These are phyloP conservation scores for Labeo rohita DNA, from an alignment of 2,113 vertebrate species.

Conservation along the genomic window DNA sequence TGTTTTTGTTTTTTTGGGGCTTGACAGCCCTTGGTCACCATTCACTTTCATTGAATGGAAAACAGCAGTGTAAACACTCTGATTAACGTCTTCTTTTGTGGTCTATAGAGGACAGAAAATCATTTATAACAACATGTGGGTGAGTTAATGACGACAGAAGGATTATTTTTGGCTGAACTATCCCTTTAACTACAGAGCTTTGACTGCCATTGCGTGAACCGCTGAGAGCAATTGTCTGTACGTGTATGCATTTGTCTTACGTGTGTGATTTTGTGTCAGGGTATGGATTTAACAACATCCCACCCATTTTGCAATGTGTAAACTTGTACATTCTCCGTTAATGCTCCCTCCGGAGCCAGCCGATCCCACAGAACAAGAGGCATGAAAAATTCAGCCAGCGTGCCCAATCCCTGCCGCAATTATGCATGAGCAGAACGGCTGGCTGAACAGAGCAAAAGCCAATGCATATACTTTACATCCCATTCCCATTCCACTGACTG, in stretches of 20 bases:
- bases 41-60: neutral
- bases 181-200: neutral
- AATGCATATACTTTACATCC: conserved; percentile 47
- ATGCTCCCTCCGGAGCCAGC: conserved; percentile 14
- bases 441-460: conserved; percentile 43
- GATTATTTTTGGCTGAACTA: neutral
- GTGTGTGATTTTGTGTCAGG: conserved; percentile 30
- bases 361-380: conserved; percentile 28
- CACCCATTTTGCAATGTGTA: conserved; percentile 20
- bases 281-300: conserved; percentile 27
- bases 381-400: conserved; percentile 31
- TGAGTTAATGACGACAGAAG: neutral
- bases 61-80: neutral
- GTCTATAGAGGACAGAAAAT: neutral
- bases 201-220: neutral
- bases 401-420: conserved; percentile 35
- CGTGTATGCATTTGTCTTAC: conserved; percentile 21
- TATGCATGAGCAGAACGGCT: conserved; percentile 46
- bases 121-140: neutral
- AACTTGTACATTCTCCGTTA: conserved; percentile 23
- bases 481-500: conserved; percentile 24
- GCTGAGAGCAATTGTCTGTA: neutral
- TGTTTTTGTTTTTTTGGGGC: neutral
- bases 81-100: neutral
- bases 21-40: neutral